A percentile compares a stretch with the other conserved stretches of the same genome.
Evolutionary conservation across 2,888 invertebrate species (phyloP).

Genomic region (Scaptodrosophila latifasciaeformis): DNA sequence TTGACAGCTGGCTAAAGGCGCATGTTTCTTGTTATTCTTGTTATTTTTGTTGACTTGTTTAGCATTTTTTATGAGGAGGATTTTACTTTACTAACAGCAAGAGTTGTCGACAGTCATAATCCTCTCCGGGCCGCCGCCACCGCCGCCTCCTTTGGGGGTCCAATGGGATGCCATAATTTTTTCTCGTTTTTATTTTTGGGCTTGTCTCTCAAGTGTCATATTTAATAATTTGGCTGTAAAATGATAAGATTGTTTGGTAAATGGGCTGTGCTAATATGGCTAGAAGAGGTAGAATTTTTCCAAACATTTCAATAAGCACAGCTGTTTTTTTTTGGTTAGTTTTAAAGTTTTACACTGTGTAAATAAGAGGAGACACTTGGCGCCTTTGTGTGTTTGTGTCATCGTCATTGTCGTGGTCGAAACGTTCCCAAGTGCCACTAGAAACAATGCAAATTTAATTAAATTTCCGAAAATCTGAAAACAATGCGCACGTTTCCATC

Average conservation of each 20-base stretch:
- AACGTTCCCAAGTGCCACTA: slow-evolving; percentile 49
- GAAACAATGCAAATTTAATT: slow-evolving; percentile 62
- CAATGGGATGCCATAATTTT: not conserved
- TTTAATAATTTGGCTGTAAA: slow-evolving; percentile 47
- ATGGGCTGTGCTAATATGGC: not conserved
- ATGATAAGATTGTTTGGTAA: slow-evolving; percentile 25
- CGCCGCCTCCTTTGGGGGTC: not conserved
- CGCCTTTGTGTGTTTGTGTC: not conserved
- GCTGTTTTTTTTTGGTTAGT: too few relatives aligned
- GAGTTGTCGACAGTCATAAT: slow-evolving; percentile 35
- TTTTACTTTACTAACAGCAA: not conserved
- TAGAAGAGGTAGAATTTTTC: too few relatives aligned
- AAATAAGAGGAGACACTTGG: slow-evolving; percentile 1
- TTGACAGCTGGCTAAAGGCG: slow-evolving; percentile 52
- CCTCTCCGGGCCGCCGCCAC: too few relatives aligned
- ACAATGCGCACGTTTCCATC: slow-evolving; percentile 55
- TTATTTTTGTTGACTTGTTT: slow-evolving; percentile 46
- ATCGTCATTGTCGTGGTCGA: slow-evolving; percentile 10
- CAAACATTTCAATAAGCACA: too few relatives aligned
- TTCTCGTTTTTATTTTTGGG: not conserved
- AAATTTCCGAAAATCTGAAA: slow-evolving; percentile 60
- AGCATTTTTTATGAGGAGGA: slow-evolving; percentile 50
- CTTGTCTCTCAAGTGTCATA: slow-evolving; percentile 37
- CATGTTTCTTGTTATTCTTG: too few relatives aligned
- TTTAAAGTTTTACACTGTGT: too few relatives aligned